These are phyloP conservation scores for Labia minor DNA, from an alignment of 2,888 invertebrate species.

Conservation along the genomic window DNA sequence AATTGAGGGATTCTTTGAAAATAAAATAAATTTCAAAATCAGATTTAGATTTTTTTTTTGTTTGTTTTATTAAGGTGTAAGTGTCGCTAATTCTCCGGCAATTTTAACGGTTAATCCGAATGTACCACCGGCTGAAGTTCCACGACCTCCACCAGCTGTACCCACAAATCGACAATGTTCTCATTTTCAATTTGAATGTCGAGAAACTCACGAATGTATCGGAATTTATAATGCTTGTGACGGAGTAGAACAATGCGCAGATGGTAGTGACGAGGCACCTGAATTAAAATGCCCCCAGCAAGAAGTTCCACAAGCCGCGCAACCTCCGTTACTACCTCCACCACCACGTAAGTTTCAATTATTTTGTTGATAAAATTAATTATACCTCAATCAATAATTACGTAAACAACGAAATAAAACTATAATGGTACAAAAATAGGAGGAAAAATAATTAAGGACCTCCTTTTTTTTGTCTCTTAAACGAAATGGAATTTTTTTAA, in stretches of 20 bases:
- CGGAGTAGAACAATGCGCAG: constrained; percentile 82
- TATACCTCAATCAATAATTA: too few relatives aligned
- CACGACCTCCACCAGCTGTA: background rate
- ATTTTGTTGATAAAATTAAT: too few relatives aligned
- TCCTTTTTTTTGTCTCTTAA: background rate
- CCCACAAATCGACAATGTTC: constrained; percentile 45
- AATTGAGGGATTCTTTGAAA: too few relatives aligned
- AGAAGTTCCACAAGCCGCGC: constrained; percentile 36
- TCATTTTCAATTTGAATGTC: constrained; percentile 80
- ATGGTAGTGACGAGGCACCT: constrained; percentile 83
- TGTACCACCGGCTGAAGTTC: background rate
- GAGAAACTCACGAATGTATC: constrained; percentile 73
- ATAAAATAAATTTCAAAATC: too few relatives aligned
- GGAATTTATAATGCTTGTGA: constrained; percentile 93
- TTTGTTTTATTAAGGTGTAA: background rate
- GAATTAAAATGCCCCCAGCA: constrained; percentile 61
- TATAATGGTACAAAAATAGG: background rate
- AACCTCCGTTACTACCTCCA: constrained; percentile 30
- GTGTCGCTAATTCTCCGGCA: background rate
- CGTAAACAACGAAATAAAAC: background rate
- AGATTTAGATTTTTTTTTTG: too few relatives aligned
- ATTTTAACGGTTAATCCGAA: background rate
- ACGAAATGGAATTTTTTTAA: background rate
- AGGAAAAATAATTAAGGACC: background rate
- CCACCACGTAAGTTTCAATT: constrained; percentile 5